Conservation (phyloP, 2,888 invertebrate species). For the Heliconius ethilla region DNA sequence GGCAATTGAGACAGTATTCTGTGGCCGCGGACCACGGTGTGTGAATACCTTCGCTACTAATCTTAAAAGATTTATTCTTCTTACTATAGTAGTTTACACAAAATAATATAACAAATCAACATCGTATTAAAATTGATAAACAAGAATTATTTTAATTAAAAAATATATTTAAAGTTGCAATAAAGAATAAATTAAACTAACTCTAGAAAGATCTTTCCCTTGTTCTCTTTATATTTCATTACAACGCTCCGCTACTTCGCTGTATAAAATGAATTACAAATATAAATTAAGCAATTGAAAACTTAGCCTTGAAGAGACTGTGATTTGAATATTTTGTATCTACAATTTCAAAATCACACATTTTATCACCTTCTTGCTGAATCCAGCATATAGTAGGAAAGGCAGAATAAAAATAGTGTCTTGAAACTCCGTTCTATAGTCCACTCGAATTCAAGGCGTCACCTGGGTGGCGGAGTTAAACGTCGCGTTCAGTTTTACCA, state of each 20-base stretch:
- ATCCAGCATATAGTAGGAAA: background rate
- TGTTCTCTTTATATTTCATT: constrained; percentile 21
- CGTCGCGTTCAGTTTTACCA: background rate
- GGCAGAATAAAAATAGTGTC: background rate
- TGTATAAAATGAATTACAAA: constrained; percentile 24
- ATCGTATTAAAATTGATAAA: constrained; percentile 1
- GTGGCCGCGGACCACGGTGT: too few relatives aligned
- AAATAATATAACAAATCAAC: background rate
- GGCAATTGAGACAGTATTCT: too few relatives aligned
- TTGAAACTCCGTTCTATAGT: background rate
- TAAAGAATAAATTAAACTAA: constrained; percentile 15
- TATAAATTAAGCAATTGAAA: constrained; percentile 24
- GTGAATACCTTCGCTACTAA: too few relatives aligned
- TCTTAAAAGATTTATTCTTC: too few relatives aligned
- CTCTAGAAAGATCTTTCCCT: constrained; percentile 4
- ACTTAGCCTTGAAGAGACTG: background rate
- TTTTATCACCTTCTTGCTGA: background rate
- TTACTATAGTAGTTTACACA: too few relatives aligned
- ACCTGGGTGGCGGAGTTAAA: background rate
- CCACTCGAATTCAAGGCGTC: background rate
- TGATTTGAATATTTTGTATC: constrained; percentile 1
- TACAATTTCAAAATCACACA: background rate
- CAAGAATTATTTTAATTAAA: constrained; percentile 8
- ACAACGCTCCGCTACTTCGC: constrained; percentile 20
- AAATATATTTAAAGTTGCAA: constrained; percentile 18